Percentiles rank a stretch among this genome's conserved stretches.
Conservation (phyloP, 2,113 vertebrate species). For the Panurus biarmicus region DNA sequence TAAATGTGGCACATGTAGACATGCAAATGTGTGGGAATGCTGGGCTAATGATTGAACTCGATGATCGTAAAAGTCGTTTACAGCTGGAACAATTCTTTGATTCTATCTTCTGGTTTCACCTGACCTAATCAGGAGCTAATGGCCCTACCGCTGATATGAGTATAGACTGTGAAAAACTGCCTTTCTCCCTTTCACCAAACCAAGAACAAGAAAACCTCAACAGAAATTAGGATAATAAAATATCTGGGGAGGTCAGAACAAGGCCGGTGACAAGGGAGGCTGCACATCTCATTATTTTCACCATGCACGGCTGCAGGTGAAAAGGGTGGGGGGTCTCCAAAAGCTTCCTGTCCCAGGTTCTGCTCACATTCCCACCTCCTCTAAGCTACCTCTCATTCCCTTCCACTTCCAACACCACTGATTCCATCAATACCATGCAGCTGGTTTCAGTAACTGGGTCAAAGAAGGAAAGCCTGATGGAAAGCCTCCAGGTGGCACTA, state of each 20-base stretch:
- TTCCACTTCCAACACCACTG: not conserved
- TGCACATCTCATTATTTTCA: not conserved
- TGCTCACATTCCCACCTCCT: not conserved
- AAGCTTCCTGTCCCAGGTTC: not conserved
- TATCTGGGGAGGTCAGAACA: not conserved
- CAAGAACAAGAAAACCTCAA: not conserved
- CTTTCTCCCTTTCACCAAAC: not conserved
- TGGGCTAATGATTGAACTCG: not conserved
- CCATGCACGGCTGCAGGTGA: not conserved
- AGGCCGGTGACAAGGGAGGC: not conserved
- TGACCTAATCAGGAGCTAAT: not conserved
- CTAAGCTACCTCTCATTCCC: not conserved
- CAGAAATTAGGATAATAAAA: not conserved
- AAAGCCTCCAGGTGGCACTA: not conserved
- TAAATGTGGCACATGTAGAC: not conserved
- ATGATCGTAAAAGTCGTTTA: not conserved
- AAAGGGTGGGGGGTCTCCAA: not conserved
- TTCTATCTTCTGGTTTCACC: not conserved
- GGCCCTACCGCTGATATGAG: not conserved
- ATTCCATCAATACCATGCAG: accelerated
- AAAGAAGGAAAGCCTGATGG: no score
- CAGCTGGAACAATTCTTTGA: not conserved
- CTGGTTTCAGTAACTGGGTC: no score
- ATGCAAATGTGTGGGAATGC: not conserved
- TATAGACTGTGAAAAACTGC: not conserved